Evolutionary conservation across 35 echinoderm and acorn worm genomes (phyloP), one percentile per base, ranked within the genome.

Genomic region (Antedon bifida): DNA sequence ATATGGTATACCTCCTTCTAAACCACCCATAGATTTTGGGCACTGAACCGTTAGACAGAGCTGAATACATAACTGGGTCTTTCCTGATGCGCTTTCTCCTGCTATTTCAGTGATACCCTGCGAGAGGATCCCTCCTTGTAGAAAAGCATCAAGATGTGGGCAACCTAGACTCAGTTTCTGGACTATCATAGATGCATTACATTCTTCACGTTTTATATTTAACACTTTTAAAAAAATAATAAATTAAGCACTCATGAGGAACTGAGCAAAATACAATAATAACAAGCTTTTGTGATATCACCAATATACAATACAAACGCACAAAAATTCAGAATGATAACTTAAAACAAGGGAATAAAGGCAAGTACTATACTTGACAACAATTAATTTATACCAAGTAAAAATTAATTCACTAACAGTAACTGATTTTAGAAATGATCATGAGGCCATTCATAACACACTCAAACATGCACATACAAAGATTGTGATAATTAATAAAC

Each of bases 101-200:
- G 91, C 88, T 77, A 99, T 87, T 73, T 99, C 95, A 13, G 95
- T 99, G 78, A 99, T 90, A 30, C 95, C 95, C 73, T 85, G 85
- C 0, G 88, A 77, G 1, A 90, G 79, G 82, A 99, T 86, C 10
- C 95, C 95, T 75, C 95, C 95, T 38, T 81, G 82, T 9, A 99
- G 88, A 74, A 99, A 90, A 17, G 85, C 86, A 88, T 99, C 95
- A 14, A 99, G 83, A 82, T 90, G 73, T 8, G 77, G 44, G 39
- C 95, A 99, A 30, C 95, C 95, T 11, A 86, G 83, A 23, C 81
- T 82, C 31, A 99, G 74, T 14, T 33, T 75, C 46, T 33, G 17
- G 30, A 79, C 36, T 16, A 44, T 45, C 14, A 81, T 39, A 26
- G 26, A 35, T 28, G 75, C 28, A 51, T 74, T 86, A 34, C 85